These are phyloP conservation scores for Marisa cornuarietis DNA, from an alignment of 1,140 invertebrate genomes.

Conservation along the genomic window DNA sequence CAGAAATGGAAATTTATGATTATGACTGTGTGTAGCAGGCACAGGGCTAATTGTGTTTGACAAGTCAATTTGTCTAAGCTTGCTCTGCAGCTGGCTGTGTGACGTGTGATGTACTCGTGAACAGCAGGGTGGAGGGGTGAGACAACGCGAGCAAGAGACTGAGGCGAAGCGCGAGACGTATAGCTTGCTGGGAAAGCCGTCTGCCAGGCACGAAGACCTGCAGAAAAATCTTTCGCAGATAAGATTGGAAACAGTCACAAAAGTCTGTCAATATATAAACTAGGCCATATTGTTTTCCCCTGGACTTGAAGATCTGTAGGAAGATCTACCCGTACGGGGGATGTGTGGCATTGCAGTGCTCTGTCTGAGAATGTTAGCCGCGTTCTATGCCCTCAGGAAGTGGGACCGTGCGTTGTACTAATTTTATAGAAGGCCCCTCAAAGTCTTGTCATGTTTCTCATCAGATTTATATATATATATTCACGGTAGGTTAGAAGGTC, in stretches of 20 bases:
- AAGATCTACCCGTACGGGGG: too few species aligned
- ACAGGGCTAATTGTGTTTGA: neutral
- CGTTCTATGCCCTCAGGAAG: too few species aligned
- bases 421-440: too few species aligned
- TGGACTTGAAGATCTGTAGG: too few species aligned
- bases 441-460: too few species aligned
- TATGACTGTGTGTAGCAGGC: slow-evolving; percentile 12
- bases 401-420: too few species aligned
- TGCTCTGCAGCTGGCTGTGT: slow-evolving; percentile 11
- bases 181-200: neutral
- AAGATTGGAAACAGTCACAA: neutral
- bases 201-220: too few species aligned
- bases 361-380: too few species aligned
- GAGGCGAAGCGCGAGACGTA: neutral
- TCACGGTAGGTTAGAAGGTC: too few species aligned
- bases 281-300: neutral
- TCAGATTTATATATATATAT: too few species aligned
- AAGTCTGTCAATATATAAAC: neutral
- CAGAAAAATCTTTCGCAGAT: neutral
- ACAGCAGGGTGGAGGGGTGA: neutral
- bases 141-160: neutral
- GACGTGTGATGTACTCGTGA: neutral
- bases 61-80: neutral
- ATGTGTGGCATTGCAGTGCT: too few species aligned
- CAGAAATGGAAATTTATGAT: slow-evolving; percentile 18